Percentiles rank a stretch among this genome's conserved stretches.
phyloP scores from a whole-genome alignment of 2,113 vertebrate species.

The Clarias batrachus region DNA sequence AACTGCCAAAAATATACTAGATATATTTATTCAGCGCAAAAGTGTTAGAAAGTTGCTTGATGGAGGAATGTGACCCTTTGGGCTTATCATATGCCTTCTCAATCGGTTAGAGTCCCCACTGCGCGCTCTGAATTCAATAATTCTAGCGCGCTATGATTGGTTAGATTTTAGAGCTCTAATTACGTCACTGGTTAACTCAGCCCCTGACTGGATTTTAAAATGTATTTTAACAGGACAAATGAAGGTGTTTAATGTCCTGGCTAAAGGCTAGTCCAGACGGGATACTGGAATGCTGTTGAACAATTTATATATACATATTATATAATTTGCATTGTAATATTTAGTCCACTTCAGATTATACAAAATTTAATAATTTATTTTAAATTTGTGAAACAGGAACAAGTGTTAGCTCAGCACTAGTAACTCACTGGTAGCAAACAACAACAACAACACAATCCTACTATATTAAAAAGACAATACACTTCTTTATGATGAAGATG shows the following conservation, averaged over 20 bases:
- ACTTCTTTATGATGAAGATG: background rate
- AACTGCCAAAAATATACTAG: no score
- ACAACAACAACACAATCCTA: background rate
- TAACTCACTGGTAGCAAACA: background rate
- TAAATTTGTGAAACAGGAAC: background rate
- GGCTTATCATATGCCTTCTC: background rate
- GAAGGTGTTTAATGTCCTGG: background rate
- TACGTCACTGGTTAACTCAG: background rate
- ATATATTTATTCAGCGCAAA: no score
- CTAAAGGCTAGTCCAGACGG: no score
- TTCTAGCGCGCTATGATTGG: background rate
- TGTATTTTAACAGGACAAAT: background rate
- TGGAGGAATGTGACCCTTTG: background rate
- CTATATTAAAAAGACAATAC: background rate
- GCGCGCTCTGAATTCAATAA: background rate
- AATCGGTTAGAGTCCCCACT: background rate
- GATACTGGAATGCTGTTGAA: no score
- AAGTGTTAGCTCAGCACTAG: background rate
- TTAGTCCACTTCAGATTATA: background rate
- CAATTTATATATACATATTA: no score
- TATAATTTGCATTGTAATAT: background rate
- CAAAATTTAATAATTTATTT: background rate
- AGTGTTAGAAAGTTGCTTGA: background rate
- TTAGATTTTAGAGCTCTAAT: background rate
- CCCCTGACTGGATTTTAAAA: background rate